Conservation (phyloP, 2,888 invertebrate genomes). For the Merodon equestris region DNA sequence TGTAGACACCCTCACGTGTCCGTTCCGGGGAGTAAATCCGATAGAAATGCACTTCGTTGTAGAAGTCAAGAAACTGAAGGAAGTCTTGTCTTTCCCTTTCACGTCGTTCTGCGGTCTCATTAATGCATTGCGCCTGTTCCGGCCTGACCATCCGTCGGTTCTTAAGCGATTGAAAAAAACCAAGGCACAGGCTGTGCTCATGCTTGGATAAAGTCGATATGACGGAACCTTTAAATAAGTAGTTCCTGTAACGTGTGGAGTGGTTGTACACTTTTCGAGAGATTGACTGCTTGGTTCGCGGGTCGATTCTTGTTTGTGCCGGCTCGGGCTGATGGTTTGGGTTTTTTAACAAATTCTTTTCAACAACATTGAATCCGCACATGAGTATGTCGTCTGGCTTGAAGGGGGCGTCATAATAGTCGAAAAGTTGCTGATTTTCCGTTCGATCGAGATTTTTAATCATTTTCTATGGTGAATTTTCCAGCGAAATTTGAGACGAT, state of each 20-base stretch:
- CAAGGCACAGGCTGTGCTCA: constrained; percentile 72
- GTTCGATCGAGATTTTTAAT: too few relatives aligned
- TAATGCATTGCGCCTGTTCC: constrained; percentile 51
- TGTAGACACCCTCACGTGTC: constrained; percentile 70
- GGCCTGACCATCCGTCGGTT: constrained; percentile 35
- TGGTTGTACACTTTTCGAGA: constrained; percentile 66
- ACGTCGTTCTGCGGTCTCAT: constrained; percentile 61
- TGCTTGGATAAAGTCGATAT: constrained; percentile 68
- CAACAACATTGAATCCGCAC: too few relatives aligned
- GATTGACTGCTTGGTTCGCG: constrained; percentile 71
- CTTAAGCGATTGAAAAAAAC: constrained; percentile 70
- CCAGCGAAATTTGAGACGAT: too few relatives aligned
- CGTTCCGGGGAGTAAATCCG: constrained; percentile 70
- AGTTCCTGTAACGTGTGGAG: constrained; percentile 35
- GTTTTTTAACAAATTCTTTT: too few relatives aligned
- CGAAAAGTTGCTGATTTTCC: too few relatives aligned
- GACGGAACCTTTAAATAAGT: constrained; percentile 69
- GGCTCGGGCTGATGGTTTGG: too few relatives aligned
- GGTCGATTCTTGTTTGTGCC: constrained; percentile 70
- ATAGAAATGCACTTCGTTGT: constrained; percentile 69
- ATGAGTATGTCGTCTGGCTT: too few relatives aligned
- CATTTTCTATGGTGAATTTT: too few relatives aligned
- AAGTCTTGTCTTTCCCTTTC: constrained; percentile 70
- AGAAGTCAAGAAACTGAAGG: constrained; percentile 70
- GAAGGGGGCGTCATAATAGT: too few relatives aligned